A percentile compares a stretch with the other conserved stretches of the same genome.
Evolutionary conservation across 2,888 invertebrate species (phyloP).

Genomic region (Drosophila macrospina): DNA sequence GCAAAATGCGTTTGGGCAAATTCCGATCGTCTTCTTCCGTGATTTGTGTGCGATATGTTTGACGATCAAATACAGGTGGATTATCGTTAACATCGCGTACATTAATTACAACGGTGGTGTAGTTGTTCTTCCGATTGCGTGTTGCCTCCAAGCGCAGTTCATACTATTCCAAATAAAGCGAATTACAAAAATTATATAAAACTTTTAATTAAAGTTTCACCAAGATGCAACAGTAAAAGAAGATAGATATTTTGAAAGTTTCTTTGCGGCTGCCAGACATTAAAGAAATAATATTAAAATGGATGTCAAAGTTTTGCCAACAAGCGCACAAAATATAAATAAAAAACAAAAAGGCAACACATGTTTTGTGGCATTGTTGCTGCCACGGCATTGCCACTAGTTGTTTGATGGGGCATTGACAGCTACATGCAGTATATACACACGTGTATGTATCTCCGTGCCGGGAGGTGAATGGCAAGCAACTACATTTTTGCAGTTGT

Average conservation of each 20-base stretch:
- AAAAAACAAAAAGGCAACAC: slow-evolving; percentile 34
- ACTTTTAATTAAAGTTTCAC: slow-evolving; percentile 1
- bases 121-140: slow-evolving; percentile 98
- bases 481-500: slow-evolving; percentile 39
- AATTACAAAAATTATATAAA: background rate
- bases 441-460: too few relatives aligned
- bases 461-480: background rate
- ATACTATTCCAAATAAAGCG: slow-evolving; percentile 87
- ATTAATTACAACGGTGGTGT: slow-evolving; percentile 97
- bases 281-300: slow-evolving; percentile 24
- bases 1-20: slow-evolving; percentile 95
- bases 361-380: slow-evolving; percentile 58
- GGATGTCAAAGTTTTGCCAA: slow-evolving; percentile 42
- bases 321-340: background rate
- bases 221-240: background rate
- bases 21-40: slow-evolving; percentile 98
- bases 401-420: slow-evolving; percentile 70
- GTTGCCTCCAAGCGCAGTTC: slow-evolving; percentile 97
- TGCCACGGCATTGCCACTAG: slow-evolving; percentile 42
- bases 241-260: slow-evolving; percentile 17
- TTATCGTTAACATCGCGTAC: slow-evolving; percentile 95
- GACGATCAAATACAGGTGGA: slow-evolving; percentile 97
- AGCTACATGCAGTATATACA: slow-evolving; percentile 40
- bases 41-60: slow-evolving; percentile 97
- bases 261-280: slow-evolving; percentile 19